A percentile compares a stretch with the other conserved stretches of the same genome.
These are phyloP conservation scores for Salminus brasiliensis DNA, from an alignment of 2,113 vertebrate species.

Conservation along the genomic window DNA sequence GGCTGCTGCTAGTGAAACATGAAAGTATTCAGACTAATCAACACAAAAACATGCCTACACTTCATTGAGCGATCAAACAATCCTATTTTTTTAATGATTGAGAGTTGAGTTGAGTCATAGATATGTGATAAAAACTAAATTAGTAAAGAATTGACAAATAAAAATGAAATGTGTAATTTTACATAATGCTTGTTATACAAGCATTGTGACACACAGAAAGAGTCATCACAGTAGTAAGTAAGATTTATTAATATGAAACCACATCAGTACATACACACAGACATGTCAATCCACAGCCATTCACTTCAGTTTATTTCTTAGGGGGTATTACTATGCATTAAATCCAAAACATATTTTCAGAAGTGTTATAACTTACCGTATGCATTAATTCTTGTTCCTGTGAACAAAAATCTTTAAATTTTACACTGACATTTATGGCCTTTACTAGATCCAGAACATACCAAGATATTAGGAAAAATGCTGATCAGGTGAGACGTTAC, in stretches of 20 bases:
- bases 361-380: constrained; percentile 80
- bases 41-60: not conserved
- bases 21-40: not conserved
- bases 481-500: too few species aligned
- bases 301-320: too few species aligned
- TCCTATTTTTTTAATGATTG: not conserved
- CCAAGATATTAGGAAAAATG: too few species aligned
- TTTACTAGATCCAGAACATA: too few species aligned
- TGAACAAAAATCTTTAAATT: constrained; percentile 75
- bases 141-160: too few species aligned
- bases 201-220: not conserved
- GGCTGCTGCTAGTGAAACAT: not conserved
- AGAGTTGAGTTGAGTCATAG: too few species aligned
- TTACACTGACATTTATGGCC: not conserved
- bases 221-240: not conserved
- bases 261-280: too few species aligned
- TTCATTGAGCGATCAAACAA: not conserved
- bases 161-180: too few species aligned
- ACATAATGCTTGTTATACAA: not conserved
- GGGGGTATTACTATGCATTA: too few species aligned
- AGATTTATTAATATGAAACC: too few species aligned
- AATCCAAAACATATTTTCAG: not conserved
- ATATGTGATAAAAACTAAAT: too few species aligned
- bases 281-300: too few species aligned
- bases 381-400: constrained; percentile 91